Evolutionary conservation across 2,113 vertebrate genomes (phyloP).

Genomic region (Mormyrus lacerda): DNA sequence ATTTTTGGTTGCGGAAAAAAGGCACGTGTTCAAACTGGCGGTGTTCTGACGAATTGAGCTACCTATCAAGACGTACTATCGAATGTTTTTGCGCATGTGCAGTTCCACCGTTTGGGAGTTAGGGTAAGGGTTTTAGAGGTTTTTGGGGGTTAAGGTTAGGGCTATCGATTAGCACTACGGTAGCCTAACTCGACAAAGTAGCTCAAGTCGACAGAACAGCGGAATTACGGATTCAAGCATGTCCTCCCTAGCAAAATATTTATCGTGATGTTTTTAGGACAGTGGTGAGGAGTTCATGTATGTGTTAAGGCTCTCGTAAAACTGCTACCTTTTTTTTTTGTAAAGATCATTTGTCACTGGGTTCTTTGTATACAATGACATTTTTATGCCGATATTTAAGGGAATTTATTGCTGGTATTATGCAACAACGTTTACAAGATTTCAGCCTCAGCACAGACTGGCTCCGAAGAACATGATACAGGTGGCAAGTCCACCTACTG

Average conservation of each 20-base stretch:
- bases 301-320: neutral
- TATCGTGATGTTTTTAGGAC: neutral
- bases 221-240: neutral
- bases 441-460: neutral
- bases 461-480: neutral
- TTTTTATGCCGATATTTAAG: neutral
- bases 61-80: too few relatives aligned
- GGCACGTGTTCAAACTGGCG: neutral
- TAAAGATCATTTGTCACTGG: neutral
- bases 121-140: too few relatives aligned
- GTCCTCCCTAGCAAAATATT: neutral
- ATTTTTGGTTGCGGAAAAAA: too few relatives aligned
- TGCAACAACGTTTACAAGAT: neutral
- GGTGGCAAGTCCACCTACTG: slow-evolving; percentile 5
- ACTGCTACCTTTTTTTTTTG: neutral
- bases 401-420: neutral
- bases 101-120: too few relatives aligned
- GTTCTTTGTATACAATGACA: neutral
- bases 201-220: too few relatives aligned
- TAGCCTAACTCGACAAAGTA: too few relatives aligned
- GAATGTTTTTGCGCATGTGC: too few relatives aligned
- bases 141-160: too few relatives aligned
- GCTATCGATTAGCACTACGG: too few relatives aligned
- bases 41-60: too few relatives aligned
- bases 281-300: neutral